These are phyloP conservation scores for Macrochelys suwanniensis DNA, from an alignment of 2,797 vertebrate genomes.

Conservation along the genomic window DNA sequence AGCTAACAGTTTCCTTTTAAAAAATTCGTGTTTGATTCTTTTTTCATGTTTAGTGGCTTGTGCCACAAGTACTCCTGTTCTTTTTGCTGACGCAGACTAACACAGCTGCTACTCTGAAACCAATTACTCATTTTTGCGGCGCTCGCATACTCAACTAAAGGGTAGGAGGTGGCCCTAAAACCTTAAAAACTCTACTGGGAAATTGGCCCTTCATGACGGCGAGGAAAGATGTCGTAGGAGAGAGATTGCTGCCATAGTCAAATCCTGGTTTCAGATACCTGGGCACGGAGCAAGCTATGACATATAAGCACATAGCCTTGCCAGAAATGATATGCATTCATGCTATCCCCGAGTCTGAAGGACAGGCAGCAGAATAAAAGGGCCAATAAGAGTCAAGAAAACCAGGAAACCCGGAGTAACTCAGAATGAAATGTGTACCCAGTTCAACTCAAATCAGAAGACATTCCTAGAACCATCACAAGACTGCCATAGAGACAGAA, in stretches of 20 bases:
- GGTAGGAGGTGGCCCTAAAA: accelerated
- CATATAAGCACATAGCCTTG: neutral
- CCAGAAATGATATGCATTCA: neutral
- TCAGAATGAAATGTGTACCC: neutral
- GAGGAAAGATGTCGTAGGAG: neutral
- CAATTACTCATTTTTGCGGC: neutral
- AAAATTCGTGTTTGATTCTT: neutral
- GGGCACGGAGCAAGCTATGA: neutral
- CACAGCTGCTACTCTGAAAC: too few species aligned
- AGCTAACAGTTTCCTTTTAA: neutral
- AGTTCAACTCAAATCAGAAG: neutral
- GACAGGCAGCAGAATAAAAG: neutral
- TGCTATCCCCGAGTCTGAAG: neutral
- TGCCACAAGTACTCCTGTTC: too few species aligned
- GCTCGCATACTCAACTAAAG: neutral
- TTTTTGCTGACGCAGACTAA: too few species aligned
- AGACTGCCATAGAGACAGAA: neutral
- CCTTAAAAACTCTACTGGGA: neutral
- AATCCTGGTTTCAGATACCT: neutral
- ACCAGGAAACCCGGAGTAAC: neutral
- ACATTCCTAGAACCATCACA: neutral
- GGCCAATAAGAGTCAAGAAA: neutral
- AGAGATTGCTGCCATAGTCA: neutral
- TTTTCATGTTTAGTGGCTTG: neutral
- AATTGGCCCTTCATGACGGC: too few species aligned